Evolutionary conservation across 1,140 invertebrate genomes (phyloP).

Genomic region (Gryllus bimaculatus): DNA sequence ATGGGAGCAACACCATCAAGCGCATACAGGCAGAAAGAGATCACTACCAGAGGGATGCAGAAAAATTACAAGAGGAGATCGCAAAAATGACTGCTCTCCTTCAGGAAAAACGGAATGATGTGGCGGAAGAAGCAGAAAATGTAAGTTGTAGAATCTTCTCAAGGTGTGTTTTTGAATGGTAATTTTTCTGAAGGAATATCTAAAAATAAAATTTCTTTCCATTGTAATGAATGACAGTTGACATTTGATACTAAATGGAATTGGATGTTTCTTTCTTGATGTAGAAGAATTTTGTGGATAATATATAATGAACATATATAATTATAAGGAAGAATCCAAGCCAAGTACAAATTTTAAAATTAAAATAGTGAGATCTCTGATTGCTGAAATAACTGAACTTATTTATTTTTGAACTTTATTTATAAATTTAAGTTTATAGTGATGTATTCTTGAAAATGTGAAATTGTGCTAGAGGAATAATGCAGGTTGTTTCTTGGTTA

Average conservation of each 20-base stretch:
- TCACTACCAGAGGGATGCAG: not conserved
- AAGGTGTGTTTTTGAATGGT: not conserved
- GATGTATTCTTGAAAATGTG: no score
- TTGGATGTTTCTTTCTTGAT: no score
- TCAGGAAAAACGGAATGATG: not conserved
- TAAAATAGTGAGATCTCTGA: no score
- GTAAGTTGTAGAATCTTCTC: conserved; percentile 29
- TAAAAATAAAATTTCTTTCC: not conserved
- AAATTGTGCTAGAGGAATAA: no score
- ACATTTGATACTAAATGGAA: not conserved
- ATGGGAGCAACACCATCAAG: not conserved
- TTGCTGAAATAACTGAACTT: no score
- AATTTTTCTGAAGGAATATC: not conserved
- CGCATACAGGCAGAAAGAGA: not conserved
- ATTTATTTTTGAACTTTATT: no score
- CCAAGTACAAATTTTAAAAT: no score
- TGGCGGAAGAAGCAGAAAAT: conserved; percentile 28
- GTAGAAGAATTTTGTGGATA: no score
- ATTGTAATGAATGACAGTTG: not conserved
- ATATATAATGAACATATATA: no score
- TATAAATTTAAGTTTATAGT: no score
- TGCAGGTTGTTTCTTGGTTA: no score
- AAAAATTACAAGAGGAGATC: not conserved
- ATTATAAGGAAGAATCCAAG: no score
- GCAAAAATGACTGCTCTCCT: not conserved